Evolutionary conservation across 2,888 invertebrate genomes (phyloP).

Genomic region (Lithophane semibrunnea): DNA sequence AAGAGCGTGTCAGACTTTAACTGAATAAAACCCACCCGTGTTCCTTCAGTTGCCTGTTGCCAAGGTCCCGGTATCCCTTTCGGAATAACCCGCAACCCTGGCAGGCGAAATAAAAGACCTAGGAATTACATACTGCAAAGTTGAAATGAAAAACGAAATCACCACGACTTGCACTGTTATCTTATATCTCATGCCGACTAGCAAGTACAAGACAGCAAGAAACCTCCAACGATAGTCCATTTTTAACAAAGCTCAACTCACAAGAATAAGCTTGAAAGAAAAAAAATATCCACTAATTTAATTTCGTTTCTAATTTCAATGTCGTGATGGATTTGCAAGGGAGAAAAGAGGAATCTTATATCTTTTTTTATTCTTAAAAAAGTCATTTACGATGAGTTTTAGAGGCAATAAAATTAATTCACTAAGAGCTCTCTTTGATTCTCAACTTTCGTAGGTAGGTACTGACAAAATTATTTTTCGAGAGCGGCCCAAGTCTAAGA

Average conservation of each 20-base stretch:
- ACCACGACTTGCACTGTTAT: background rate
- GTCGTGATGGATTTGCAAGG: conserved; percentile 48
- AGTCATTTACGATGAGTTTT: conserved; percentile 62
- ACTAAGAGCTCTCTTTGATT: conserved; percentile 62
- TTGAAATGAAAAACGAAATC: background rate
- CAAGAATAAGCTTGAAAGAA: conserved; percentile 24
- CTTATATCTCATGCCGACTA: background rate
- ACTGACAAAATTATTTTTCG: conserved; percentile 53
- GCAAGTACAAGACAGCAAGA: background rate
- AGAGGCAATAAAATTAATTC: conserved; percentile 65
- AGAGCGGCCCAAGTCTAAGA: conserved; percentile 36
- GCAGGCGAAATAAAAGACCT: background rate
- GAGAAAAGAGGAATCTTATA: conserved; percentile 36
- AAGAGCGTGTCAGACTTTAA: no score
- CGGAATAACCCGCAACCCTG: no score
- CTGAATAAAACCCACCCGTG: no score
- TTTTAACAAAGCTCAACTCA: conserved; percentile 6
- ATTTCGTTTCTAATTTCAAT: conserved; percentile 50
- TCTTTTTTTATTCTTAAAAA: conserved; percentile 41
- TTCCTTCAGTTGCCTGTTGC: no score
- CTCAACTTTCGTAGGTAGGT: conserved; percentile 42
- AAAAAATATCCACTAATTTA: conserved; percentile 37
- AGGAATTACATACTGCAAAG: background rate
- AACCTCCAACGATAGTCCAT: background rate
- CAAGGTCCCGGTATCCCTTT: no score